Evolutionary conservation across 1,140 invertebrate genomes (phyloP), one percentile per base, ranked within the genome.

Genomic region (Colletes gigas): DNA sequence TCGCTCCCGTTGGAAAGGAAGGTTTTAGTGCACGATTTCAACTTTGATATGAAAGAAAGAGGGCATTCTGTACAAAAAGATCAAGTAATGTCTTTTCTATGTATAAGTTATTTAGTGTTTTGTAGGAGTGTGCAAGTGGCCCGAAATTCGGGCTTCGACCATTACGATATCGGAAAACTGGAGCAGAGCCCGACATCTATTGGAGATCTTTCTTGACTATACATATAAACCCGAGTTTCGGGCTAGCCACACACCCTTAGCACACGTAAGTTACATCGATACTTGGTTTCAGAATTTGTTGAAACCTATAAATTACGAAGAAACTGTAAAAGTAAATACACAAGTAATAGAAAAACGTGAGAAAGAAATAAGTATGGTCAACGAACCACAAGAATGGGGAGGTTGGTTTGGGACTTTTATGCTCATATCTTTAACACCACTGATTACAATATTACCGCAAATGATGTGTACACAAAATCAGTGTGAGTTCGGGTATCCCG

Each of bases 301-400:
- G 0, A 88, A 90, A 73, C 47, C 66, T 9, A 12, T 77, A n/a
- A 66, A 86, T 55, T 88, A 90, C 1, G 81, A 90, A 47, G 85
- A 89, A 21, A 80, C 86, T 9, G 76, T 78, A 1, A 78, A 86
- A n/a, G 74, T 75, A 39, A 89, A 88, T 70, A n/a, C 17, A n/a
- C 8, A 55, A 55, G n/a, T 50, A 30, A 52, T 60, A 15, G 88
- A 88, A 55, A 93, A 92, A 72, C 84, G 81, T 8, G 89, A 88
- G 54, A 80, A 88, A 44, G 88, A 92, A 47, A 88, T 91, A 44
- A 88, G 85, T 63, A 78, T 90, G 60, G 68, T 92, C 0, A 90
- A 79, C 10, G 89, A 91, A 67, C 91, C 91, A 3, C 90, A 91
- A 76, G 93, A 93, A 85, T 93, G 91, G 91, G 90, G 91, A 14